These are phyloP conservation scores for Corythucha ciliata DNA, from an alignment of 2,888 invertebrate species.

Conservation along the genomic window DNA sequence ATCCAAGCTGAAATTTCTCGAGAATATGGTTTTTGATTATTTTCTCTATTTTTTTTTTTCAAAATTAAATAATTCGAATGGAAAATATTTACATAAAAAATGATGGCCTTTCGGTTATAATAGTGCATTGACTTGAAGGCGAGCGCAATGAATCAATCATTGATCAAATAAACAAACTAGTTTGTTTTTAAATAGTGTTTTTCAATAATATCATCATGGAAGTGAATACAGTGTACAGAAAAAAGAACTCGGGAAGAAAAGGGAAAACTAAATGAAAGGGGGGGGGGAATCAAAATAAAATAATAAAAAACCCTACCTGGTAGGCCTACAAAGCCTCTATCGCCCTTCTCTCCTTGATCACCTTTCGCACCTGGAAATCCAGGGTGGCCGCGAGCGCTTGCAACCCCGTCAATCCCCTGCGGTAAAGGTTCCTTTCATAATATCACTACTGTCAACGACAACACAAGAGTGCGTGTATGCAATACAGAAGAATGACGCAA, in stretches of 20 bases:
- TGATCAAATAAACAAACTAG: too few relatives aligned
- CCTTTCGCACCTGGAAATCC: constrained; percentile 43
- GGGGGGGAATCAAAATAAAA: background rate
- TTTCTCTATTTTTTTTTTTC: background rate
- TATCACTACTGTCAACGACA: constrained; percentile 19
- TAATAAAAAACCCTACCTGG: constrained; percentile 18
- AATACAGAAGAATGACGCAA: too few relatives aligned
- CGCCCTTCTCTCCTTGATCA: constrained; percentile 38
- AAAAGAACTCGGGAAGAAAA: too few relatives aligned
- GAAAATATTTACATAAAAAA: too few relatives aligned
- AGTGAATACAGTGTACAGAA: constrained; percentile 18
- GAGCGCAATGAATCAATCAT: too few relatives aligned
- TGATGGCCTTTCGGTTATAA: too few relatives aligned
- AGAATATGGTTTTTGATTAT: too few relatives aligned
- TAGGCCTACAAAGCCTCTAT: constrained; percentile 55
- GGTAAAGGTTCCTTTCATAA: constrained; percentile 26
- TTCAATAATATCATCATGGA: constrained; percentile 8
- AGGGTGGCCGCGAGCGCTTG: constrained; percentile 19
- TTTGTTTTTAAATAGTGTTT: background rate
- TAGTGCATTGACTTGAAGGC: too few relatives aligned
- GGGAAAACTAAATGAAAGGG: too few relatives aligned
- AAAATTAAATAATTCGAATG: too few relatives aligned
- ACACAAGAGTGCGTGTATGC: too few relatives aligned
- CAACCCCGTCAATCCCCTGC: constrained; percentile 24
- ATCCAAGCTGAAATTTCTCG: too few relatives aligned